Evolutionary conservation across 2,113 vertebrate genomes (phyloP), one percentile per base, ranked within the genome.

Genomic region (Rhabdomys dilectus): DNA sequence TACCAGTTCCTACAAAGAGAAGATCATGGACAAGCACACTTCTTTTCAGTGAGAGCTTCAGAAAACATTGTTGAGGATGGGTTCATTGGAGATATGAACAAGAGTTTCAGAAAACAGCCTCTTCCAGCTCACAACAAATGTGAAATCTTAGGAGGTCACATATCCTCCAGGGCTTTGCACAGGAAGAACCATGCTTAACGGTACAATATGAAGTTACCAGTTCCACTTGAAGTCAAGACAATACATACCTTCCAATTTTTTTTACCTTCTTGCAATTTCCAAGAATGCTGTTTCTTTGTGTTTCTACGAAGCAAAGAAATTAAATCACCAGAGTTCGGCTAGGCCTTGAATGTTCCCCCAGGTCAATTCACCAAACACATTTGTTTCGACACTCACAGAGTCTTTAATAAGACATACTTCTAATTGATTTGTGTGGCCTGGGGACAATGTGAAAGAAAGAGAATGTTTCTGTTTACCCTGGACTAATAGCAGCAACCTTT

Each of bases 381-480:
- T 70, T 39, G 4, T 60, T 89, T 81, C 42, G 12, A 89, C 53
- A 58, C 60, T 66, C 51, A 13, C 12, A 86, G 7, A 45, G 19
- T 88, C 68, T 94, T 84, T 31, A 31, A 64, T 75, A 88, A 86
- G 45, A 89, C 29, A 4, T 42, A 58, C 22, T 78, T 89, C 53
- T 78, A 53, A 51, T 72, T 88, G 75, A 62, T 31, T 73, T 51
- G n/a, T 85, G 45, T 29, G 15, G 42, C 73, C 45, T 78, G 39
- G 34, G 34, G 17, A 95, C 13, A 70, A 4, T 31, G 29, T 89
- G 16, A 60, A 66, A 34, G 16, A 60, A 66, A 34, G 42, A 87
- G 36, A 94, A 85, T n/a, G 51, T 5, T 76, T 77, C 60, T 96
- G 31, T 94, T 96, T 92, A 77, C 75, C 68, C 80, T 60, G 22